A percentile compares a stretch with the other conserved stretches of the same genome.
phyloP scores from a whole-genome alignment of 2,888 invertebrate species.

The Lasioglossum figueresi region DNA sequence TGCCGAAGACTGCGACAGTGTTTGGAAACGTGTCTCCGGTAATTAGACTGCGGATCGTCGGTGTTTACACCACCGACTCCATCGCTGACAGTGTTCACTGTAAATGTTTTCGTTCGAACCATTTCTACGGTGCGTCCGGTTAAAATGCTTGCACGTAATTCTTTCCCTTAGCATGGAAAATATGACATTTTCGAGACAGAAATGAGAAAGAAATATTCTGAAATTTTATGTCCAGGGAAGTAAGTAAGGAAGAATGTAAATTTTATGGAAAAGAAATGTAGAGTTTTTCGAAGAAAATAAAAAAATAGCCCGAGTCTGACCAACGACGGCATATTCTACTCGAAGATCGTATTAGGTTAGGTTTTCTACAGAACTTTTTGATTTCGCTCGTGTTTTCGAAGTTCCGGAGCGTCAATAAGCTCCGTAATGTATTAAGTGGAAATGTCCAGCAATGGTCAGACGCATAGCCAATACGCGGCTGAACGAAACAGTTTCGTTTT shows the following conservation, averaged over 20 bases:
- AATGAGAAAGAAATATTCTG: no score
- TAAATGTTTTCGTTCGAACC: not conserved
- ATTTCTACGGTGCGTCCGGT: not conserved
- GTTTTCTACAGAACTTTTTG: not conserved
- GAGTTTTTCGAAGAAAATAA: no score
- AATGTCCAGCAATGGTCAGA: not conserved
- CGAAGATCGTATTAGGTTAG: not conserved
- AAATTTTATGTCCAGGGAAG: no score
- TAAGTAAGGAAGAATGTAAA: no score
- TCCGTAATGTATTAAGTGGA: not conserved
- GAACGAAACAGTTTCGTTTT: not conserved
- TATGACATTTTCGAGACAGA: not conserved
- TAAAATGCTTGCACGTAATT: not conserved
- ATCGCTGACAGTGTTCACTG: not conserved
- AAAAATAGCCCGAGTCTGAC: not conserved
- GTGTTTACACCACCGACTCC: not conserved
- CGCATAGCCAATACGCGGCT: not conserved
- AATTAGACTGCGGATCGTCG: not conserved
- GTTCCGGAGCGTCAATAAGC: not conserved
- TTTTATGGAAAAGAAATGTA: not conserved
- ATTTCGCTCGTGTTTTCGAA: not conserved
- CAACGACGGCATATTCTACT: not conserved
- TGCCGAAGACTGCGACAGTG: not conserved
- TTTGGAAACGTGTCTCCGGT: slow-evolving; percentile 2
- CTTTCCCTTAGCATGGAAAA: not conserved